Conservation (phyloP, 2,888 invertebrate genomes). For the Clitarchus hookeri region DNA sequence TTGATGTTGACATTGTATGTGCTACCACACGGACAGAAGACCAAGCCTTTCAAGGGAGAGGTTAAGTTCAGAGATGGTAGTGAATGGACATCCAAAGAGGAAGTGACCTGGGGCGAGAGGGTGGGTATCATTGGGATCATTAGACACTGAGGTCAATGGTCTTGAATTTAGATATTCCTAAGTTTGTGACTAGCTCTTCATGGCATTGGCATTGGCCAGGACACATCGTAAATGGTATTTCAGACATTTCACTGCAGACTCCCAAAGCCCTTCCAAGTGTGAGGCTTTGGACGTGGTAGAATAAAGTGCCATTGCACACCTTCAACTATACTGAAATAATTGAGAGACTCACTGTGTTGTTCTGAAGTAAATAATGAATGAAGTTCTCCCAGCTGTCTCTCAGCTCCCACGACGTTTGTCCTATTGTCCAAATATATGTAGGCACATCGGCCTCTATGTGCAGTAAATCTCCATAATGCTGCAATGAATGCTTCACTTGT, state of each 20-base stretch:
- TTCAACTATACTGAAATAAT: constrained; percentile 11
- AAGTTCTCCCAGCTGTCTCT: too few species aligned
- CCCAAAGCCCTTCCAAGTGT: background rate
- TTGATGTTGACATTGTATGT: background rate
- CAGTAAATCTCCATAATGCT: too few species aligned
- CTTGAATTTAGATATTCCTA: constrained; percentile 44
- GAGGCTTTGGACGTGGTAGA: background rate
- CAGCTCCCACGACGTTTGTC: background rate
- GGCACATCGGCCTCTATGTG: too few species aligned
- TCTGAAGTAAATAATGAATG: too few species aligned
- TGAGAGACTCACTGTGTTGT: too few species aligned
- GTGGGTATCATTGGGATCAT: constrained; percentile 42
- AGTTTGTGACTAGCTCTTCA: constrained; percentile 48
- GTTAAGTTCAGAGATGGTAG: background rate
- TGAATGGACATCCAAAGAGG: constrained; percentile 36
- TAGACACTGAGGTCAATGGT: constrained; percentile 47
- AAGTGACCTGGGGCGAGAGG: constrained; percentile 48
- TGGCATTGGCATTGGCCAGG: constrained; percentile 14
- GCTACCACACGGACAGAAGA: background rate
- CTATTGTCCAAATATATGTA: too few species aligned
- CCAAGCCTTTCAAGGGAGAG: background rate
- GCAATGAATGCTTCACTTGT: too few species aligned
- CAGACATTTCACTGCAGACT: background rate
- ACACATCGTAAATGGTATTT: background rate
- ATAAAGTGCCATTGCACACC: constrained; percentile 49